These are phyloP conservation scores for Lepetodrilus schrolli DNA, from an alignment of 2,888 invertebrate genomes.

Conservation along the genomic window DNA sequence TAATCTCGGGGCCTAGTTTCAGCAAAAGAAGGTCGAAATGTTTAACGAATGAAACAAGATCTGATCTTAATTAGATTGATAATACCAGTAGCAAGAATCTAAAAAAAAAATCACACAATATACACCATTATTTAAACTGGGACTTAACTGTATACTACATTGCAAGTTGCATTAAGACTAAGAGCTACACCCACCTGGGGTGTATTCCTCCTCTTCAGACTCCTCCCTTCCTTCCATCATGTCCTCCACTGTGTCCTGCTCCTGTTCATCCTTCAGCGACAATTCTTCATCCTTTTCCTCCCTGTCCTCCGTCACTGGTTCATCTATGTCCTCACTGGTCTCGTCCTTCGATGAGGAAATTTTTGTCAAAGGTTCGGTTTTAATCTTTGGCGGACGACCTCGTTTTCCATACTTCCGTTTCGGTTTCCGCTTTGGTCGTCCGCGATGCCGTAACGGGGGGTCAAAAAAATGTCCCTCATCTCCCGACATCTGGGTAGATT, in stretches of 20 bases:
- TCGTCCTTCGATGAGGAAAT: neutral
- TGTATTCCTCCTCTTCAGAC: neutral
- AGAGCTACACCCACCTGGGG: constrained; percentile 4
- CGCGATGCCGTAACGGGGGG: neutral
- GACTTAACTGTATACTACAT: no score
- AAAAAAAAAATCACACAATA: no score
- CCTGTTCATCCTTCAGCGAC: neutral
- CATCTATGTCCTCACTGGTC: neutral
- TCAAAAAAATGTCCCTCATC: neutral
- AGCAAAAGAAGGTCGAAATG: no score
- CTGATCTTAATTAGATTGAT: no score
- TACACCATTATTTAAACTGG: no score
- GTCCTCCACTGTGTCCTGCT: neutral
- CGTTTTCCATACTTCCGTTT: neutral
- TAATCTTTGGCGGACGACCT: neutral
- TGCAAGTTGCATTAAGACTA: no score
- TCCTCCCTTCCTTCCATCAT: neutral
- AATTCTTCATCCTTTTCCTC: neutral
- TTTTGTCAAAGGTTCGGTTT: neutral
- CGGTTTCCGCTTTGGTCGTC: neutral
- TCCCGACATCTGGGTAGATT: neutral
- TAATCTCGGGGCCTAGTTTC: no score
- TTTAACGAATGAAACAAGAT: no score
- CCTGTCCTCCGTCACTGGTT: neutral
- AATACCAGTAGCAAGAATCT: no score